Evolutionary conservation across 2,113 vertebrate genomes (phyloP).

Genomic region (Sprattus sprattus): DNA sequence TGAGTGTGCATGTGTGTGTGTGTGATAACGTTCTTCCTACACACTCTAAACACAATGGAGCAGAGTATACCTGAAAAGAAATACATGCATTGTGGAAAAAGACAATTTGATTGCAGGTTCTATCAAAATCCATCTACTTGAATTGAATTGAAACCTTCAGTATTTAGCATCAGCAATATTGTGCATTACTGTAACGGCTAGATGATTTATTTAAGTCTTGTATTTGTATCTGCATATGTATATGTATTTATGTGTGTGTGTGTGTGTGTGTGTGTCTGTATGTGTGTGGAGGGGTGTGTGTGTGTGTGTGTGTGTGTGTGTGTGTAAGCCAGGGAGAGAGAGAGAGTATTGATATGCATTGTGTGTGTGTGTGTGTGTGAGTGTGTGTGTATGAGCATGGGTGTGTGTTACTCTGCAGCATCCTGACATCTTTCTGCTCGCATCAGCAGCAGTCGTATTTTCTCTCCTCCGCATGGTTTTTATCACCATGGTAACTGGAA

Average conservation of each 20-base stretch:
- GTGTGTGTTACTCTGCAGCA: background rate
- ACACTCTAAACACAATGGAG: background rate
- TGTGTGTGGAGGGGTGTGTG: background rate
- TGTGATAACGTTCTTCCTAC: too few species aligned
- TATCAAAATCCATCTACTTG: background rate
- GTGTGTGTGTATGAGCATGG: background rate
- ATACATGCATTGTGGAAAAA: background rate
- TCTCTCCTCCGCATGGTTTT: slow-evolving; percentile 69
- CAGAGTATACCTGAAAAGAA: background rate
- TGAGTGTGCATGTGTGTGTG: too few species aligned
- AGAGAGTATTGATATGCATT: background rate
- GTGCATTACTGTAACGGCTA: background rate
- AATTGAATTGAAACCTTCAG: background rate
- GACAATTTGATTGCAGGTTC: background rate
- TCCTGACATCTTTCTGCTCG: slow-evolving; percentile 66
- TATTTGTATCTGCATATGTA: background rate
- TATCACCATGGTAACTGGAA: slow-evolving; percentile 69
- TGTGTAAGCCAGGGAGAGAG: background rate
- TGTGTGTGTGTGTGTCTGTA: background rate
- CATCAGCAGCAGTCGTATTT: slow-evolving; percentile 60
- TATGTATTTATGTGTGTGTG: background rate
- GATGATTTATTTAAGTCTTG: background rate
- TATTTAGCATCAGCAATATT: background rate
- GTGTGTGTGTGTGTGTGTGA: too few species aligned
- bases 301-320: background rate